Evolutionary conservation across 2,797 vertebrate species (phyloP).

Genomic region (Catharus ustulatus): DNA sequence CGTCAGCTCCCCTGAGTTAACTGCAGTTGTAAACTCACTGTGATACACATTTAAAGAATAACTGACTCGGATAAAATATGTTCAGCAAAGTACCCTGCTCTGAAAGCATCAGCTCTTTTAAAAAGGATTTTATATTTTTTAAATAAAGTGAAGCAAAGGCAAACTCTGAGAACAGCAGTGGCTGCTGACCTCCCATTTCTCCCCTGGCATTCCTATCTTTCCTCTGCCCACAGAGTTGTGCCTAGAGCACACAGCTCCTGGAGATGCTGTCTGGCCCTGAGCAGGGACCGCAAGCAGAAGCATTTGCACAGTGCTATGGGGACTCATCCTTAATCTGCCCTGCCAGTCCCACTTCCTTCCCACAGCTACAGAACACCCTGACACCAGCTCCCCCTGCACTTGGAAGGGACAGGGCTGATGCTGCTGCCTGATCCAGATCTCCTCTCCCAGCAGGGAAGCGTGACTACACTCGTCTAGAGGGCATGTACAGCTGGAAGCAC

Average conservation of each 20-base stretch:
- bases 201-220: background rate
- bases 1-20: background rate
- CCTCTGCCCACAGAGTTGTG: background rate
- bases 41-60: background rate
- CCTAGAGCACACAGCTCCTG: background rate
- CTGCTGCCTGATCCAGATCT: background rate
- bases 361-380: background rate
- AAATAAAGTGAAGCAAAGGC: background rate
- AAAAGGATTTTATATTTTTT: background rate
- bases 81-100: background rate
- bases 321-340: background rate
- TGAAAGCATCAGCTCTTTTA: background rate
- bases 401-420: constrained; percentile 1
- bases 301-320: background rate
- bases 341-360: constrained; percentile 69
- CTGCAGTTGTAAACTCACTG: background rate
- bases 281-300: background rate
- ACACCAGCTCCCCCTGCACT: background rate
- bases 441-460: background rate
- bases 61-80: background rate
- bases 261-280: background rate
- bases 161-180: background rate
- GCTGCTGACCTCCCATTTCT: background rate
- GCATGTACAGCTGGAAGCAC: background rate
- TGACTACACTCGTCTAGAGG: background rate